These are phyloP conservation scores for Cheilosia grossa DNA, from an alignment of 2,888 invertebrate species.

Conservation along the genomic window DNA sequence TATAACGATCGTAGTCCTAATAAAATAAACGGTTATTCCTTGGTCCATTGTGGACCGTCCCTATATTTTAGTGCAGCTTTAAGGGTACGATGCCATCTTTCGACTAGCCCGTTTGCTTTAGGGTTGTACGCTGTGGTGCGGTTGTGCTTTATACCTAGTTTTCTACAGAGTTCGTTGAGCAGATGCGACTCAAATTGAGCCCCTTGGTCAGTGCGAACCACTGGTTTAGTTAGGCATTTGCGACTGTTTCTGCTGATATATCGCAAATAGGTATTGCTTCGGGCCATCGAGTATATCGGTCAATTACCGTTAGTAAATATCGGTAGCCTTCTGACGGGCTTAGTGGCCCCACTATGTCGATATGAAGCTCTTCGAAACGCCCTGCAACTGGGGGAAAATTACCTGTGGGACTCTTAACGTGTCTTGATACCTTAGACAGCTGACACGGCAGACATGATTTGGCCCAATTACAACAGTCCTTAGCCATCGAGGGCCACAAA, in stretches of 20 bases:
- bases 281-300: slow-evolving; percentile 27
- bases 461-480: slow-evolving; percentile 8
- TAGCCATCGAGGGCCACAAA: slow-evolving; percentile 30
- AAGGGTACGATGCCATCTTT: slow-evolving; percentile 81
- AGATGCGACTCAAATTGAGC: slow-evolving; percentile 79
- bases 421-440: slow-evolving; percentile 26
- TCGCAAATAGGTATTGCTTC: not conserved
- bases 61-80: slow-evolving; percentile 77
- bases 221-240: not conserved
- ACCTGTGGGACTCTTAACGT: slow-evolving; percentile 14
- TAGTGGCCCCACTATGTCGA: slow-evolving; percentile 26
- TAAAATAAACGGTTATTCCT: slow-evolving; percentile 78
- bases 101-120: slow-evolving; percentile 79
- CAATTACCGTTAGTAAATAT: slow-evolving; percentile 22
- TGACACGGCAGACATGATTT: slow-evolving; percentile 16
- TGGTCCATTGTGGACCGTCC: slow-evolving; percentile 75
- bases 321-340: slow-evolving; percentile 3
- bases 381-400: not conserved
- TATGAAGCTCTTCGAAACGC: slow-evolving; percentile 34
- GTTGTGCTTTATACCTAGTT: slow-evolving; percentile 70
- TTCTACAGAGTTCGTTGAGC: slow-evolving; percentile 76
- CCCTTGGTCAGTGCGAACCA: slow-evolving; percentile 78
- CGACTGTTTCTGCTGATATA: slow-evolving; percentile 75
- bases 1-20: slow-evolving; percentile 78
- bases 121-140: slow-evolving; percentile 50